Evolutionary conservation across 1,140 invertebrate species (phyloP), one percentile per base, ranked within the genome.

Genomic region (Polypedilum pembai): DNA sequence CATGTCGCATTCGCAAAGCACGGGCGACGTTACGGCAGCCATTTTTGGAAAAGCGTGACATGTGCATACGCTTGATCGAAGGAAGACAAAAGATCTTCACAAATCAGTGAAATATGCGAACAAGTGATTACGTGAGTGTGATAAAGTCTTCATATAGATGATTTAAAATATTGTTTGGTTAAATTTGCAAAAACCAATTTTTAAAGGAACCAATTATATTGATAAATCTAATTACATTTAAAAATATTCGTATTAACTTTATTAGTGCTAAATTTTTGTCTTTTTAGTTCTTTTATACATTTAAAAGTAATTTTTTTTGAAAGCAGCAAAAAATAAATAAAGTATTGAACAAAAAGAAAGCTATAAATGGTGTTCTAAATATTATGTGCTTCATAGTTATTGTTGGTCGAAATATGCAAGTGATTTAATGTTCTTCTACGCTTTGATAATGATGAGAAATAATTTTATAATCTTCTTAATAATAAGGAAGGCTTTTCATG

Each of bases 1-100:
- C 3, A 85, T 87, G 76, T 84, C 86, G 3, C 86, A 87, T 78
- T 87, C 85, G 3, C 86, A 87, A 78, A 86, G 85, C 17, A 86
- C 86, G 3, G 86, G 86, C 17, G 86, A 87, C 80, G 86, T 87
- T 17, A 83, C 86, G 33, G 85, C 85, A 40, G 85, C 85, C 75
- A 87, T 87, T 80, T 82, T 87, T 77, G 85, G 85, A 74, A 80
- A 85, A n/a, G 86, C 86, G 85, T 87, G 86, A 87, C 81, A 79
- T 12, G 45, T 56, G 1, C 45, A 56, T 56, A 56, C 45, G 15
- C n/a, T 56, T 56, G 45, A 56, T 56, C 24, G 24, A 56, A 56
- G 45, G n/a, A 56, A 56, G n/a, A n/a, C 45, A 15, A 56, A 82
- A 79, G 78, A 82, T 80, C 77, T 77, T 82, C 78, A 80, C 82